A percentile compares a stretch with the other conserved stretches of the same genome.
These are phyloP conservation scores for Sebastes fasciatus DNA, from an alignment of 2,113 vertebrate species.

Conservation along the genomic window DNA sequence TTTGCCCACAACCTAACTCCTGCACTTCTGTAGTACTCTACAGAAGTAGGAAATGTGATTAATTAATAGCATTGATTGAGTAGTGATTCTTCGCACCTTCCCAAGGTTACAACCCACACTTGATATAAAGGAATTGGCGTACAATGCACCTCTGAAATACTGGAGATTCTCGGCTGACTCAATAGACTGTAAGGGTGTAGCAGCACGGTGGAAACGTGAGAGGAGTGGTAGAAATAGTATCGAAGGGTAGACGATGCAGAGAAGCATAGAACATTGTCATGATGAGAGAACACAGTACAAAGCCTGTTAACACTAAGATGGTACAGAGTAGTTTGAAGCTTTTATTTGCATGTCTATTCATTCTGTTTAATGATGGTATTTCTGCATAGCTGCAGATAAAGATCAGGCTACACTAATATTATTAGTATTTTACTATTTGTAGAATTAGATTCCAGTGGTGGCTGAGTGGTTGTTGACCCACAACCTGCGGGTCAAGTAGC, in stretches of 20 bases:
- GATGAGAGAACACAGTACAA: constrained; percentile 22
- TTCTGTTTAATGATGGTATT: background rate
- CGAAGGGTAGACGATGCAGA: constrained; percentile 6
- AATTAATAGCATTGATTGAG: constrained; percentile 71
- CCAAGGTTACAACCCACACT: constrained; percentile 49
- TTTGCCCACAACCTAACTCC: constrained; percentile 3
- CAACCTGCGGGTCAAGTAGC: no score
- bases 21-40: background rate
- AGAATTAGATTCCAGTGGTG: background rate
- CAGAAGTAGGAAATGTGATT: constrained; percentile 47
- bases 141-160: constrained; percentile 33
- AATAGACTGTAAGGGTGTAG: constrained; percentile 33
- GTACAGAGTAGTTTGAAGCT: no score
- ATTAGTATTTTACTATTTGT: background rate
- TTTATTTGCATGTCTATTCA: no score
- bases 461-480: no score
- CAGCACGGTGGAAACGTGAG: constrained; percentile 5
- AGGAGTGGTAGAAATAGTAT: no score
- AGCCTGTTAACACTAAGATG: background rate
- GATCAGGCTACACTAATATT: background rate
- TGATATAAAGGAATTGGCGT: constrained; percentile 48
- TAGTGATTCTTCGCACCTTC: constrained; percentile 47
- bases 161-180: constrained; percentile 29
- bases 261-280: background rate
- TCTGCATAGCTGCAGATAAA: background rate